A percentile compares a stretch with the other conserved stretches of the same genome.
These are phyloP conservation scores for Heliocidaris erythrogramma DNA, from an alignment of 35 echinoderm and acorn worm genomes.

Conservation along the genomic window DNA sequence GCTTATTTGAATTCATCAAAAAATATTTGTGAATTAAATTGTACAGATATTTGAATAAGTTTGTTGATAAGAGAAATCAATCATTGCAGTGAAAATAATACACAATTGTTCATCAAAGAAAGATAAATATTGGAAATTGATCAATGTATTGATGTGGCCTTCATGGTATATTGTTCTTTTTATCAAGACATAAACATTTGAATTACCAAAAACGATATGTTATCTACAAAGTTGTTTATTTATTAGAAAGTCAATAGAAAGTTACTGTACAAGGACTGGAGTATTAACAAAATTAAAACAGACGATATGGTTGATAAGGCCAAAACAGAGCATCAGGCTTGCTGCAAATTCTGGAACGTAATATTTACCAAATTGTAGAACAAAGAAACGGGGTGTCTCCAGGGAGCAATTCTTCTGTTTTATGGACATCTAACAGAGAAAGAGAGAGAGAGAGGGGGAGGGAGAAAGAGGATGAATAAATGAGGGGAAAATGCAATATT, in stretches of 20 bases:
- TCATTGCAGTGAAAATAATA: too few species aligned
- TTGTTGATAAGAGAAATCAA: neutral
- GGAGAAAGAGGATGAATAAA: neutral
- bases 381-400: neutral
- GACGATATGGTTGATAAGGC: neutral
- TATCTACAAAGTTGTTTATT: neutral
- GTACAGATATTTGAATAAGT: neutral
- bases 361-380: neutral
- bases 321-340: neutral
- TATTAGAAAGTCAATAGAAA: neutral
- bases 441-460: neutral
- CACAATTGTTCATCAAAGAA: too few species aligned
- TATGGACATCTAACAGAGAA: neutral
- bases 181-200: neutral
- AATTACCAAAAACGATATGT: neutral
- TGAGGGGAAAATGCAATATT: conserved; percentile 3
- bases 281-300: neutral
- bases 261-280: neutral
- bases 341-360: neutral
- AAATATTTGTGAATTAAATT: neutral
- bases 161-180: neutral
- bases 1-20: neutral
- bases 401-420: neutral
- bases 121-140: too few species aligned
- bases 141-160: neutral